These are phyloP conservation scores for Triplophysa tibetana DNA, from an alignment of 2,113 vertebrate species.

Conservation along the genomic window DNA sequence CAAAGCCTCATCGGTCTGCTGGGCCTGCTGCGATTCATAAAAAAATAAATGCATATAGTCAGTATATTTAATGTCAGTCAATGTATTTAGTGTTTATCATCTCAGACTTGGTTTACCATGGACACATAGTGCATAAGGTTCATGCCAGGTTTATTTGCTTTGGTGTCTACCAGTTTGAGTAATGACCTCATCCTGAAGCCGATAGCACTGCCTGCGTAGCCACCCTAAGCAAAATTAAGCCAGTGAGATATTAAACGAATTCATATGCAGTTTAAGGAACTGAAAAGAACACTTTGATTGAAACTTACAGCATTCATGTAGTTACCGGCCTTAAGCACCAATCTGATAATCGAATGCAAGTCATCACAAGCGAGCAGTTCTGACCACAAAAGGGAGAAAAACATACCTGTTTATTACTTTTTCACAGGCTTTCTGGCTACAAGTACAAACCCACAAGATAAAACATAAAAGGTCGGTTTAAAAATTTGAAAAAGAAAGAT, in stretches of 20 bases:
- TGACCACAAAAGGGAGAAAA: conserved; percentile 45
- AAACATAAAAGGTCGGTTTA: background rate
- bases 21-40: conserved; percentile 67
- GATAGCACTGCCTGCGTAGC: conserved; percentile 72
- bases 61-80: background rate
- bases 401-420: background rate
- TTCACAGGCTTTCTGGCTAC: background rate
- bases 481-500: background rate
- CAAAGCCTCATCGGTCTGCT: conserved; percentile 67
- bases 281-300: background rate
- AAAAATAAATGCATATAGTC: background rate
- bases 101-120: conserved; percentile 66
- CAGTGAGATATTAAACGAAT: background rate
- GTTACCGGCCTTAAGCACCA: conserved; percentile 82
- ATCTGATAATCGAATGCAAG: conserved; percentile 78
- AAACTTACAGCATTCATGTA: conserved; percentile 81
- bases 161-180: conserved; percentile 79
- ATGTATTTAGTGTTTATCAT: background rate
- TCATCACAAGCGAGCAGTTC: conserved; percentile 79
- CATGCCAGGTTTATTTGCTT: conserved; percentile 80
- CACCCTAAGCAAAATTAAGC: conserved; percentile 67
- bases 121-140: conserved; percentile 82
- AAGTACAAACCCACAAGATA: background rate
- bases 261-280: background rate
- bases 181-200: conserved; percentile 79